Evolutionary conservation across 1,140 invertebrate genomes (phyloP), one percentile per base, ranked within the genome.

Genomic region (Formica selysi): DNA sequence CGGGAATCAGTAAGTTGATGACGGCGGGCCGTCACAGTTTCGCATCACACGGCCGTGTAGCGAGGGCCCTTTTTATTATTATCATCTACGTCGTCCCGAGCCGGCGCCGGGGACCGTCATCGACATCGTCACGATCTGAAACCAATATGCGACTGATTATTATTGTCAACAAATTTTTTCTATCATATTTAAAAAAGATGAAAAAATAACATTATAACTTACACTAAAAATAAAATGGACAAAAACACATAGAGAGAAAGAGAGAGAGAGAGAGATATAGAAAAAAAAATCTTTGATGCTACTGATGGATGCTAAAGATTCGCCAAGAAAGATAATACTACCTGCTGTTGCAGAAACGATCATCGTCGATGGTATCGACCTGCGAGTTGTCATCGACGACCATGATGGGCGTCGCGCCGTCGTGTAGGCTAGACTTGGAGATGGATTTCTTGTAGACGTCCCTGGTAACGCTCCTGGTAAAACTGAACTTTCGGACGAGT

Each of bases 331-430:
- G 13, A 3, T 59, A 51, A 3, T 4, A 51, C 92, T 95, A 95
- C 94, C 95, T 94, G 87, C 92, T 94, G 38, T 94, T 94, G 67
- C 93, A 94, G 67, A 95, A 92, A 0, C 93, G 90, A 74, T 94
- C 93, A 64, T 95, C 94, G n/a, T 95, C 94, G 62, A 94, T 94
- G 8, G 91, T 91, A 6, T 94, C 92, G 19, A 92, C 90, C 65
- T 91, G 91, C 19, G 92, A 90, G 64, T 93, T 89, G 65, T 96
- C 96, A 59, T 96, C 96, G 4, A 96, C 94, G 1, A 97, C 96
- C 86, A 97, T 95, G 83, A 97, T 97, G 0, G 97, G 97, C 6
- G 96, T 97, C 19, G 96, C 96, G 0, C 97, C 97, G 90, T 97
- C 97, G 91, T 96, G 95, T 0, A 97, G 92, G 87, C 96, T 96